Conservation (phyloP, 2,797 vertebrate species). For the Liasis olivaceus region DNA sequence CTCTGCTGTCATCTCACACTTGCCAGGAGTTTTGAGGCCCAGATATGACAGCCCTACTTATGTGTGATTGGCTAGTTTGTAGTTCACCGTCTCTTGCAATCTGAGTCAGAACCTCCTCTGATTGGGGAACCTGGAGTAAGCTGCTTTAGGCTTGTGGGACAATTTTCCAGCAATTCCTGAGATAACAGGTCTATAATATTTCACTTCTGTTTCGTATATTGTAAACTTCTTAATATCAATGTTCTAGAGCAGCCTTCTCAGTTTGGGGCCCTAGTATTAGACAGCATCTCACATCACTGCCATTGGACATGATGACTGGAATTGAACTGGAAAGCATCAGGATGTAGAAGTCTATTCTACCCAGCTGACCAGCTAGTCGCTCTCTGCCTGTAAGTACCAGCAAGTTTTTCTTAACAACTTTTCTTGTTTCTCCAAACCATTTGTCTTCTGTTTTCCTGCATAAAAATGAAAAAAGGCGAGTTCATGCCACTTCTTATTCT, state of each 20-base stretch:
- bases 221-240: not conserved
- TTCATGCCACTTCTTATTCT: not conserved
- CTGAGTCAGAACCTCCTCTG: not conserved
- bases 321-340: not conserved
- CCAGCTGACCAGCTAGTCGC: not conserved
- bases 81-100: not conserved
- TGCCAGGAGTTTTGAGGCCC: not conserved
- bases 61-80: not conserved
- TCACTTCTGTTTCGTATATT: not conserved
- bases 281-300: not conserved
- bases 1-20: not conserved
- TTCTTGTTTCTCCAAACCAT: not conserved
- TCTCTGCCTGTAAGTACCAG: not conserved
- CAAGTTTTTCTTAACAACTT: not conserved
- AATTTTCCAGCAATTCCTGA: not conserved
- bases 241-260: not conserved
- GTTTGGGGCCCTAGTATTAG: not conserved
- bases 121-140: not conserved
- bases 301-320: not conserved
- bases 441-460: not conserved
- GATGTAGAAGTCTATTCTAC: not conserved
- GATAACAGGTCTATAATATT: not conserved
- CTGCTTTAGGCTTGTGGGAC: too few species aligned
- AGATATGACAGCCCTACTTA: not conserved
- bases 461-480: not conserved